Evolutionary conservation across 2,888 invertebrate genomes (phyloP), one percentile per base, ranked within the genome.

Genomic region (Diogma glabrata): DNA sequence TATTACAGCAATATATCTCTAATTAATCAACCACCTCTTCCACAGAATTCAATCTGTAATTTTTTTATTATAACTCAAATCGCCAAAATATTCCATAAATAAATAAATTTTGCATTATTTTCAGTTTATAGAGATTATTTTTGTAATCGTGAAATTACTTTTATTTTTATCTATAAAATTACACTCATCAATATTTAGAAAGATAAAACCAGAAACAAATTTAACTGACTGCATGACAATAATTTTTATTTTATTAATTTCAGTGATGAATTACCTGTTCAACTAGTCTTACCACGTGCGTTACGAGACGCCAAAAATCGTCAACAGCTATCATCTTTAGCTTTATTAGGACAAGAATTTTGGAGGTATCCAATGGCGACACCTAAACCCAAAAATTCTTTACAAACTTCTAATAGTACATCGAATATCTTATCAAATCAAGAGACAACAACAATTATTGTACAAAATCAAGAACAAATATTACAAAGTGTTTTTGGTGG

Each of bases 221-320:
- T n/a, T n/a, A n/a, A n/a, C n/a, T n/a, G n/a, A n/a, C n/a, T n/a
- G n/a, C n/a, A n/a, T n/a, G n/a, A n/a, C n/a, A n/a, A n/a, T n/a
- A n/a, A n/a, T n/a, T n/a, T n/a, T 52, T 53, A 58, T 75, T 73
- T 51, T 36, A 8, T 7, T 36, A 8, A 8, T 4, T 16, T 16
- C 74, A 86, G 89, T 72, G 93, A 93, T 69, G 94, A 94, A 74
- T 74, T 95, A 63, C 94, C 94, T 54, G 91, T 92, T 51, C 88
- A 88, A 71, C 76, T 96, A 59, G 81, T 82, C 58, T 73, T 95
- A 62, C 93, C 95, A 40, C 79, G 83, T 58, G 83, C 89, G 24
- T 81, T 95, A 59, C 79, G 87, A 50, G 87, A 90, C 58, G 92
- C 92, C 47, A 87, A 84, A 66, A 89, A 90, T 63, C 81, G 92